Conservation (phyloP, 2,113 vertebrate species). For the Machaerirhynchus nigripectus region DNA sequence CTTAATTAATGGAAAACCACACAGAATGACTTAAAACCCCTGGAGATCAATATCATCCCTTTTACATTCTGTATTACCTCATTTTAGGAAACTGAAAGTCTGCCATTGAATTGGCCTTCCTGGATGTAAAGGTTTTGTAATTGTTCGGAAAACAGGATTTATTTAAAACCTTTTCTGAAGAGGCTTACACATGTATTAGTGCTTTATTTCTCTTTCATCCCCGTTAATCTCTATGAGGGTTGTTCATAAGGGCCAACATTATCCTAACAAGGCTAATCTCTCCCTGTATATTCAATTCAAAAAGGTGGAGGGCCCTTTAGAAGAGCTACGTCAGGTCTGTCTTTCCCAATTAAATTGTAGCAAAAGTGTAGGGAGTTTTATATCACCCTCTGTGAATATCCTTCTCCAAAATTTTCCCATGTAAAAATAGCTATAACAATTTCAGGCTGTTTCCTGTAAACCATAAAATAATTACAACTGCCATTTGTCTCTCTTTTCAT, state of each 20-base stretch:
- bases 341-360: background rate
- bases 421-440: conserved; percentile 11
- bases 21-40: background rate
- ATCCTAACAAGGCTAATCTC: background rate
- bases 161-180: background rate
- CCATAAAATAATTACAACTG: background rate
- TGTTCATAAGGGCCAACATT: background rate
- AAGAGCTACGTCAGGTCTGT: background rate
- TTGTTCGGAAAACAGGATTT: background rate
- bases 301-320: background rate
- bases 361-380: background rate
- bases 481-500: background rate
- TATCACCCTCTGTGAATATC: background rate
- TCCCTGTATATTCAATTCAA: background rate
- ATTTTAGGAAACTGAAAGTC: background rate
- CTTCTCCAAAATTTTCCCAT: background rate
- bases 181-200: background rate
- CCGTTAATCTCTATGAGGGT: background rate
- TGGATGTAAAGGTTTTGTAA: background rate
- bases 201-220: background rate
- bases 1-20: background rate
- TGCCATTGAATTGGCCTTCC: background rate
- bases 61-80: background rate
- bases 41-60: background rate
- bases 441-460: conserved; percentile 9